Evolutionary conservation across 1,140 invertebrate species (phyloP).

Genomic region (Tachypleus tridentatus): DNA sequence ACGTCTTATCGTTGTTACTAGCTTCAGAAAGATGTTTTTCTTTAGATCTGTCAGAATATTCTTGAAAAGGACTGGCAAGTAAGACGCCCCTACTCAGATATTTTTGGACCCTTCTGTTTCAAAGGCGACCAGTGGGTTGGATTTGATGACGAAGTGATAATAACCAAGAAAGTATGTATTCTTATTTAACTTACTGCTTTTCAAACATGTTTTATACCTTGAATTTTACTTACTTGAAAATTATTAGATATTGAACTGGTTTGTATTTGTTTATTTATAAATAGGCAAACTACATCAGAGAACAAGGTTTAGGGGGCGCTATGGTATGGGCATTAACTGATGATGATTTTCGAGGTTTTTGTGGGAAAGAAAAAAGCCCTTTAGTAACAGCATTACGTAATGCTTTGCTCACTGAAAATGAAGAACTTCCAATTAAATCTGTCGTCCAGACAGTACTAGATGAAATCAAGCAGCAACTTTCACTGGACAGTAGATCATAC

Average conservation of each 20-base stretch:
- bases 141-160: constrained; percentile 79
- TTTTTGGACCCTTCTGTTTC: constrained; percentile 82
- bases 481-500: too few species aligned
- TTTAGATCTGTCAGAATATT: constrained; percentile 71
- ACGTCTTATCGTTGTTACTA: too few species aligned
- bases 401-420: constrained; percentile 1
- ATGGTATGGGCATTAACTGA: constrained; percentile 95
- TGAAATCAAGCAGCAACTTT: too few species aligned
- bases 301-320: constrained; percentile 70
- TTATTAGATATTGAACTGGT: too few species aligned
- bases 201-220: too few species aligned
- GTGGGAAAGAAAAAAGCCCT: constrained; percentile 23
- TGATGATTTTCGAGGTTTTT: constrained; percentile 59
- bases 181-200: not conserved
- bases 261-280: too few species aligned
- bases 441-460: too few species aligned
- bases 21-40: not conserved
- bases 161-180: constrained; percentile 50
- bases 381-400: constrained; percentile 18
- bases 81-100: constrained; percentile 59
- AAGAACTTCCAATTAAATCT: constrained; percentile 1
- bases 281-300: constrained; percentile 69
- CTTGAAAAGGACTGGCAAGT: constrained; percentile 59
- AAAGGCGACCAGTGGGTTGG: constrained; percentile 88
- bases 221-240: too few species aligned